These are phyloP conservation scores for Chloroceryle aenea DNA, from an alignment of 2,113 vertebrate genomes.

Conservation along the genomic window DNA sequence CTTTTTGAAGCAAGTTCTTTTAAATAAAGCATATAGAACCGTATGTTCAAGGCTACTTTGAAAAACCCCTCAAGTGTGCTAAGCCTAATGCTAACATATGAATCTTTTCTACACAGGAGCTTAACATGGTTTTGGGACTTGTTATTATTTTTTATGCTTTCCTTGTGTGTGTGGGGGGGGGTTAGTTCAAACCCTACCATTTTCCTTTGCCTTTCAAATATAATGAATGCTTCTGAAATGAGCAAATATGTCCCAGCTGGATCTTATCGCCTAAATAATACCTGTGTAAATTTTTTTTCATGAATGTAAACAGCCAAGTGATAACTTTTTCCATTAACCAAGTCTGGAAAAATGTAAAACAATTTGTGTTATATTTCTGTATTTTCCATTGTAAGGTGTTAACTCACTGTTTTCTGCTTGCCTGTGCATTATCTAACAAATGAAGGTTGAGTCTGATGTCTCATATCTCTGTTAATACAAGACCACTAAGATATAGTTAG, in stretches of 20 bases:
- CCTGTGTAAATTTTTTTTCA: neutral
- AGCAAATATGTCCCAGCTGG: neutral
- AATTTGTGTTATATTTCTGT: neutral
- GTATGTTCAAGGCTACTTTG: neutral
- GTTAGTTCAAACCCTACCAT: neutral
- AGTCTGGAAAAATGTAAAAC: neutral
- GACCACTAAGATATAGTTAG: neutral
- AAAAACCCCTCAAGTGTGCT: neutral
- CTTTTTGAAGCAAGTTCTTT: neutral
- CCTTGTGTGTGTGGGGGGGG: neutral
- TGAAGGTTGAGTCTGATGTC: neutral
- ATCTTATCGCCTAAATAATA: slow-evolving; percentile 18
- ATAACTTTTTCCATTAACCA: slow-evolving; percentile 19
- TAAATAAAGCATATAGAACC: neutral
- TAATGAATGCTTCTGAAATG: neutral
- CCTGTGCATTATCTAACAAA: neutral
- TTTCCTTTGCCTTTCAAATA: slow-evolving; percentile 3
- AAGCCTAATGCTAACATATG: neutral
- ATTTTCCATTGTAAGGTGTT: neutral
- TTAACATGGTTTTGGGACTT: neutral
- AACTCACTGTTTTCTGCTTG: neutral
- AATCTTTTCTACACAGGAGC: neutral
- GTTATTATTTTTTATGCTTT: neutral
- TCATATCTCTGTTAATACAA: neutral
- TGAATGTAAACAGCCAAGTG: neutral